Conservation (phyloP, 2,113 vertebrate genomes). For the Peromyscus californicus region DNA sequence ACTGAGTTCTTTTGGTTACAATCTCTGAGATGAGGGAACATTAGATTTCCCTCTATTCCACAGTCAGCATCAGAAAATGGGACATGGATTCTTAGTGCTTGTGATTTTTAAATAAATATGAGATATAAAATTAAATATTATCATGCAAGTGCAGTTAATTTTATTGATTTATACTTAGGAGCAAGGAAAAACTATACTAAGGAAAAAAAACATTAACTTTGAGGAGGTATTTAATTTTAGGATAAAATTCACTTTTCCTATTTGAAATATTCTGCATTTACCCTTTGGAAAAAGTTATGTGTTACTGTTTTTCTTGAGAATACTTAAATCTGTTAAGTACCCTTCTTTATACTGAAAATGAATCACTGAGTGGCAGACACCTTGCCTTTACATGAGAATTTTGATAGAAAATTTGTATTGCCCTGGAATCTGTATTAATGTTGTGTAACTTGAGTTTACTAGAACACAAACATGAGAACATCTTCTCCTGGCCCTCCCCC, state of each 20-base stretch:
- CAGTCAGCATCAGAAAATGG: background rate
- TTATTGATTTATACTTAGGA: background rate
- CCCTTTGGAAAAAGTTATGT: background rate
- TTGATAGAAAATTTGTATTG: background rate
- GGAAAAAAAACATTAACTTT: background rate
- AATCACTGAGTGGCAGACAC: background rate
- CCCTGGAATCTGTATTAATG: conserved; percentile 1
- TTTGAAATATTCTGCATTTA: conserved; percentile 44
- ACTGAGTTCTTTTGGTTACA: background rate
- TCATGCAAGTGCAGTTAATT: background rate
- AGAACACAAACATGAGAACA: background rate
- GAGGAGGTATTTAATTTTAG: background rate
- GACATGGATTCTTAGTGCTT: background rate
- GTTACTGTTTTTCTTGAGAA: conserved; percentile 51
- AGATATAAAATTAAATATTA: background rate
- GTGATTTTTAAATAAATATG: conserved; percentile 1
- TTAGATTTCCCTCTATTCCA: background rate
- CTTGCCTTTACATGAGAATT: background rate
- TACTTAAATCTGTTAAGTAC: background rate
- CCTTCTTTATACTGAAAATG: conserved; percentile 28
- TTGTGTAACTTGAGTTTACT: background rate
- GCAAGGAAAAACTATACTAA: background rate
- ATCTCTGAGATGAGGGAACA: background rate
- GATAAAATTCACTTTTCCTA: background rate
- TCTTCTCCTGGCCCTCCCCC: background rate